A percentile compares a stretch with the other conserved stretches of the same genome.
Evolutionary conservation across 1,140 invertebrate species (phyloP).

Genomic region (Campoletis sonorensis): DNA sequence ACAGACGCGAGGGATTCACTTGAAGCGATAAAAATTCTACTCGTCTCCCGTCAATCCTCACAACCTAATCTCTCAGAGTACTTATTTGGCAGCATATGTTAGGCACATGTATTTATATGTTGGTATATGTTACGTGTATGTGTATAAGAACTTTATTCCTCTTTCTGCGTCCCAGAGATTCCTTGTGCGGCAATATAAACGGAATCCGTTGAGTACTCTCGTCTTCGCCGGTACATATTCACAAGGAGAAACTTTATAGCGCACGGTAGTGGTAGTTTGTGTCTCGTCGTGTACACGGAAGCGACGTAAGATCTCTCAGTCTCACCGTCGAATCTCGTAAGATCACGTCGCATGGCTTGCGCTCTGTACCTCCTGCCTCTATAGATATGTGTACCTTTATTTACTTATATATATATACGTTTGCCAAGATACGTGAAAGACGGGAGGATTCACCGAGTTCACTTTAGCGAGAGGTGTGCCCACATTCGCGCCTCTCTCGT

Average conservation of each 20-base stretch:
- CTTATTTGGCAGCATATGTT: slow-evolving; percentile 32
- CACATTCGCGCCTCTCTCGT: slow-evolving; percentile 6
- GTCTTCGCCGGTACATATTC: slow-evolving; percentile 26
- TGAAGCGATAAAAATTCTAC: slow-evolving; percentile 33
- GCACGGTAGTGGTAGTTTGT: slow-evolving; percentile 30
- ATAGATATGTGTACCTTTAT: background rate
- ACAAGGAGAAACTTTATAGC: slow-evolving; percentile 41
- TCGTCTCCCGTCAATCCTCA: slow-evolving; percentile 40
- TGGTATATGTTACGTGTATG: background rate
- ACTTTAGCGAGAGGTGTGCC: slow-evolving; percentile 34
- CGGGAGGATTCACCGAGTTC: background rate
- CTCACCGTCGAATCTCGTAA: slow-evolving; percentile 33
- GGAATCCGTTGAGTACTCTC: slow-evolving; percentile 8
- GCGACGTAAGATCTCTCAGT: slow-evolving; percentile 33
- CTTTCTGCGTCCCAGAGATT: slow-evolving; percentile 2
- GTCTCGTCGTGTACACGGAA: slow-evolving; percentile 42
- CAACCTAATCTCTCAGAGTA: slow-evolving; percentile 23
- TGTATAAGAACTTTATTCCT: slow-evolving; percentile 4
- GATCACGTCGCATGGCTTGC: slow-evolving; percentile 37
- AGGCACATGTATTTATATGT: background rate
- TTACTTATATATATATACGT: background rate
- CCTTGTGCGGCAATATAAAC: slow-evolving; percentile 31
- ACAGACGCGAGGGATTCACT: slow-evolving; percentile 15
- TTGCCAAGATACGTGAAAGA: background rate
- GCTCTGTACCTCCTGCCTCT: background rate